Percentiles rank a stretch among this genome's conserved stretches.
These are phyloP conservation scores for Papilio polytes DNA, from an alignment of 1,140 invertebrate genomes.

Conservation along the genomic window DNA sequence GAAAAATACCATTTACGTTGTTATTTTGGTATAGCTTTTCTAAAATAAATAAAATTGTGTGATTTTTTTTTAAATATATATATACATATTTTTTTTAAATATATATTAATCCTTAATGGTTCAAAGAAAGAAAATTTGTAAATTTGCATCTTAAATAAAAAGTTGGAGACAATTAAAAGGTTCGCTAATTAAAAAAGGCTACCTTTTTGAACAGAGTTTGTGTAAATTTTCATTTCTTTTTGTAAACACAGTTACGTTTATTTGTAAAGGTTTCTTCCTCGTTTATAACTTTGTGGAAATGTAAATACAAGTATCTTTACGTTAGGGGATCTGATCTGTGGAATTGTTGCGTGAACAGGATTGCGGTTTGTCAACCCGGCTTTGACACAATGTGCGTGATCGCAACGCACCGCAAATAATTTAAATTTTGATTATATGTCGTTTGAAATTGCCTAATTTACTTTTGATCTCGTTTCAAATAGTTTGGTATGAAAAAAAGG, in stretches of 20 bases:
- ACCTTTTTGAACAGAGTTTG: background rate
- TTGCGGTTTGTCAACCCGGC: background rate
- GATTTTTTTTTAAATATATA: too few species aligned
- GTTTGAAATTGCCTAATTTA: background rate
- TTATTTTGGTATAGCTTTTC: too few species aligned
- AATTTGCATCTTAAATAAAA: background rate
- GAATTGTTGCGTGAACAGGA: background rate
- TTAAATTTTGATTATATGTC: background rate
- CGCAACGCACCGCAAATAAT: conserved; percentile 4
- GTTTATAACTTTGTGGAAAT: background rate
- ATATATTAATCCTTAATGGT: background rate
- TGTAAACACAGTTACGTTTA: background rate
- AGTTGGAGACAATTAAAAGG: background rate
- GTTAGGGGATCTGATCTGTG: background rate
- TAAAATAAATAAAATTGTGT: too few species aligned
- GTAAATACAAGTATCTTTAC: background rate
- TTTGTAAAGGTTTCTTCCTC: background rate
- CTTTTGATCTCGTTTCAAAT: background rate
- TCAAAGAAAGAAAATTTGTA: background rate
- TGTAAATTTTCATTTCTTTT: background rate
- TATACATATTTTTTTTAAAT: too few species aligned
- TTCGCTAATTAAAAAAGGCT: background rate
- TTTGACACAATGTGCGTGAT: background rate
- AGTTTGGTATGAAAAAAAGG: background rate
- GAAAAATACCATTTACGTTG: too few species aligned